Conservation (phyloP, 2,888 invertebrate species). For the Auanema sp. region DNA sequence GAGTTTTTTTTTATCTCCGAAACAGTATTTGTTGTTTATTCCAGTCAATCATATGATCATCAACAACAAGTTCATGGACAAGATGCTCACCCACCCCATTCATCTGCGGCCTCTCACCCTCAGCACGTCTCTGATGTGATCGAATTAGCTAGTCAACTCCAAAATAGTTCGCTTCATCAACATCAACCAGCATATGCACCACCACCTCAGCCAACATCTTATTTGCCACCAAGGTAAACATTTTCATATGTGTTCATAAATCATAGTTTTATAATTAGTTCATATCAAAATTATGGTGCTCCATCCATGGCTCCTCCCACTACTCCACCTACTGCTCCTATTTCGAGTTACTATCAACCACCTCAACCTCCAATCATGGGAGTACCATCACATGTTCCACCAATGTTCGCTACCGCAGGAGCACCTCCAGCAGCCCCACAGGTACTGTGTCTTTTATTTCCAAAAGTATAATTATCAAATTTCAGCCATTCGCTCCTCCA, state of each 20-base stretch:
- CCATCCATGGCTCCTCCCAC: neutral
- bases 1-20: too few relatives aligned
- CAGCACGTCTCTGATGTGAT: too few relatives aligned
- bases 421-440: conserved; percentile 20
- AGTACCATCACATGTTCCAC: conserved; percentile 33
- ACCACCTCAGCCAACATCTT: conserved; percentile 23
- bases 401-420: conserved; percentile 26
- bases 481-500: conserved; percentile 30
- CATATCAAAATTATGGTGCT: too few relatives aligned
- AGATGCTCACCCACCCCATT: neutral
- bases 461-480: neutral
- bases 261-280: neutral
- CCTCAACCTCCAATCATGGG: conserved; percentile 19
- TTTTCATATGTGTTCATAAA: neutral
- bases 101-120: too few relatives aligned
- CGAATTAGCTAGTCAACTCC: too few relatives aligned
- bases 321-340: conserved; percentile 5
- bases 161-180: neutral
- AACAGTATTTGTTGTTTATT: too few relatives aligned
- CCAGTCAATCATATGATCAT: too few relatives aligned
- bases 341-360: conserved; percentile 15
- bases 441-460: neutral
- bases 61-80: neutral
- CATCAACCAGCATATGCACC: neutral
- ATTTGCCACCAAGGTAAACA: neutral